These are phyloP conservation scores for Aradophagus sp. DNA, from an alignment of 1,140 invertebrate genomes.

Conservation along the genomic window DNA sequence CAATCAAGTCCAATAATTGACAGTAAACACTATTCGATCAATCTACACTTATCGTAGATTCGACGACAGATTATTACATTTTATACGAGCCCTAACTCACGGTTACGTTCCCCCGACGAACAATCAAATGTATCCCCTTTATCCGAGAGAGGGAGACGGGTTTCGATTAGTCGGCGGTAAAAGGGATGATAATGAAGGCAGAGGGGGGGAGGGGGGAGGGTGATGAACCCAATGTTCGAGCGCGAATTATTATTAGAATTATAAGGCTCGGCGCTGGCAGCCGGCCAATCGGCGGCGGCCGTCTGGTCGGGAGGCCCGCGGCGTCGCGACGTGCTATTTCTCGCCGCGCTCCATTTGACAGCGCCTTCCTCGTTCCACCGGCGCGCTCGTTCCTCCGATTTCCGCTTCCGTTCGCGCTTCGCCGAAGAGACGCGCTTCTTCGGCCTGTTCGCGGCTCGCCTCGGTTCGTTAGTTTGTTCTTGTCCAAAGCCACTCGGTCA, in stretches of 20 bases:
- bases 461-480: not conserved
- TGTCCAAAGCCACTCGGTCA: not conserved
- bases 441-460: too few relatives aligned
- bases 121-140: too few relatives aligned
- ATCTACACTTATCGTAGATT: too few relatives aligned
- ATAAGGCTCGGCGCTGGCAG: constrained; percentile 33
- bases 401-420: constrained; percentile 35
- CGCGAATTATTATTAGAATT: constrained; percentile 53
- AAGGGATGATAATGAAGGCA: not conserved
- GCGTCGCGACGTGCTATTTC: constrained; percentile 38
- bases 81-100: too few relatives aligned
- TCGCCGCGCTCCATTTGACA: constrained; percentile 49
- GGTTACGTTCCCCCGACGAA: too few relatives aligned
- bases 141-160: not conserved
- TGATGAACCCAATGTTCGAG: constrained; percentile 55
- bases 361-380: constrained; percentile 49
- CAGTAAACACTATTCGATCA: too few relatives aligned
- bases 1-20: too few relatives aligned
- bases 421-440: constrained; percentile 2
- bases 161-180: not conserved
- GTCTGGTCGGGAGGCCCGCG: constrained; percentile 30
- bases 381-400: constrained; percentile 14
- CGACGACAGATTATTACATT: too few relatives aligned
- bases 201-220: constrained; percentile 11
- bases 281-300: constrained; percentile 16